Conservation (phyloP, 2,888 invertebrate species). For the Macropis europaea region DNA sequence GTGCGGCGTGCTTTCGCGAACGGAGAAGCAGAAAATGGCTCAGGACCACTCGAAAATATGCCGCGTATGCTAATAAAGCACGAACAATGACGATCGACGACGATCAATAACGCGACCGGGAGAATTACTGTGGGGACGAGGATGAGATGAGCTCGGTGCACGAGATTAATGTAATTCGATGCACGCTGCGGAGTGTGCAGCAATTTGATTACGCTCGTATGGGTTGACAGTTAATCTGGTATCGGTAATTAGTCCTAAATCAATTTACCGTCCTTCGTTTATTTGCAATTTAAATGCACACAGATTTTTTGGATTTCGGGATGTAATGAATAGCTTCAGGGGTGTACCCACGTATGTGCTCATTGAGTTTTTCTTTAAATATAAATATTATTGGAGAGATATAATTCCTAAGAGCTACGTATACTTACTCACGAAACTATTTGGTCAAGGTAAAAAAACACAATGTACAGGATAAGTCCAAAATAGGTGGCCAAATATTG, state of each 20-base stretch:
- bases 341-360: no score
- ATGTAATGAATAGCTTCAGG: no score
- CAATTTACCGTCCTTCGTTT: constrained; percentile 11
- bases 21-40: background rate
- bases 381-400: no score
- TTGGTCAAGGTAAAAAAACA: no score
- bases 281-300: constrained; percentile 4
- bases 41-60: background rate
- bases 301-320: background rate
- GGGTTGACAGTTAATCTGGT: constrained; percentile 51
- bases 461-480: no score
- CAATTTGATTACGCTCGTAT: constrained; percentile 64
- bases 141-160: constrained; percentile 6
- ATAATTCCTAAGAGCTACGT: no score
- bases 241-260: constrained; percentile 49
- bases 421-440: no score
- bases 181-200: constrained; percentile 56
- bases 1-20: background rate
- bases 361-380: no score
- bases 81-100: constrained; percentile 15
- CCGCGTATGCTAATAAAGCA: constrained; percentile 14
- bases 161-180: constrained; percentile 59
- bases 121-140: background rate
- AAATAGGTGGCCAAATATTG: no score
- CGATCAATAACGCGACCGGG: constrained; percentile 9